Base-by-base conservation (phyloP, 2,113 vertebrate genomes). In the Raja brachyura region DNA sequence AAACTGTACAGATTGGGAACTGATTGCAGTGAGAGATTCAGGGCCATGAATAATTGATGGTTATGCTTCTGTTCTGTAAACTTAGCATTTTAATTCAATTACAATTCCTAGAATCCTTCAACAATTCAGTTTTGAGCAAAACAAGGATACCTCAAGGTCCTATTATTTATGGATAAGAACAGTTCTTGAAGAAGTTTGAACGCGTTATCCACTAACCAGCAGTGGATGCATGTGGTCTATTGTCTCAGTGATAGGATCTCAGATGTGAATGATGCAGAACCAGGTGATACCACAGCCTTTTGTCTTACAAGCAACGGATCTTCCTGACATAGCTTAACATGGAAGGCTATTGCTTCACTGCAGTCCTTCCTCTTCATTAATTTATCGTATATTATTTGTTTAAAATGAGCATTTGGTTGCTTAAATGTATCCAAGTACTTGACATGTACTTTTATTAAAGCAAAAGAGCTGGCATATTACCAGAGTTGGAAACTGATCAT, bases 11-110 rank as follows among this genome's bases (percentile, higher is more conserved):
- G 83, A 88, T 63, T 88, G n/a, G 59, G 61, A 88, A 88, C 61
- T 63, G 11, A 88, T n/a, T n/a, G 59, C 10, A 88, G 59, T 63
- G 56, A 31, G 13, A 63, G n/a, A 88, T 88, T 22, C 4, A 7
- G 28, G 83, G 61, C 56, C 59, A 61, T 86, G 83, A 86, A 31
- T 63, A 61, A 63, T 63, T 63, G 83, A 73, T 68, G 66, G n/a
- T 56, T 86, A 56, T 86, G 81, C 81, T 86, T 88, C 81, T 85
- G 56, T 61, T 85, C 59, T 63, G 59, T 63, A 88, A 88, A 88
- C 63, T 63, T 88, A 16, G 59, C 83, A 31, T 63, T 63, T 88
- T 31, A 63, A 4, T 63, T 88, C 83, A 31, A 88, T 88, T 66
- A n/a, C 59, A 66, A 63, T 88, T 28, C 59, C n/a, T 88, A 31